Conservation (phyloP, 2,888 invertebrate genomes). For the Itoplectis maculator region DNA sequence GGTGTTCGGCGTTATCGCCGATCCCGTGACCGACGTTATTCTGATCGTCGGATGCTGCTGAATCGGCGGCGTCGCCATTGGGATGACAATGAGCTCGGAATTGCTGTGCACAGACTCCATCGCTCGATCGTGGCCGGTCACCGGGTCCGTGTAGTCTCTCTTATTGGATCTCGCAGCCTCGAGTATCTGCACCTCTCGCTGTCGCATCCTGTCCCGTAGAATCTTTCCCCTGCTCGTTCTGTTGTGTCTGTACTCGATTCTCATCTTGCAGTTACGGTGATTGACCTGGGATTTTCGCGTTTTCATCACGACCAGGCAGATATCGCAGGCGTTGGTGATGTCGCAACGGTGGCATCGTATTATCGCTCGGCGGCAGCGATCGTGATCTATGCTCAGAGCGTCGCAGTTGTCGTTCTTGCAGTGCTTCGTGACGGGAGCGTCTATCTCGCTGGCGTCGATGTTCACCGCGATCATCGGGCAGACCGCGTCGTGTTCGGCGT, state of each 20-base stretch:
- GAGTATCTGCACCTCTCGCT: constrained; percentile 79
- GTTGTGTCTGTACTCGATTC: constrained; percentile 78
- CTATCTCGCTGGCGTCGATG: constrained; percentile 78
- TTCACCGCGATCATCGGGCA: constrained; percentile 77
- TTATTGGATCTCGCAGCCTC: constrained; percentile 75
- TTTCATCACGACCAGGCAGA: constrained; percentile 77
- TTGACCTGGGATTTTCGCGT: constrained; percentile 75
- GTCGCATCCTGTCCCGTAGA: constrained; percentile 78
- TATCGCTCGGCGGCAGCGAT: constrained; percentile 78
- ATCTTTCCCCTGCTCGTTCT: constrained; percentile 75
- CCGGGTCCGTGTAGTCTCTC: constrained; percentile 77
- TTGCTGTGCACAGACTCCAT: constrained; percentile 79
- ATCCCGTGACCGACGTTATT: constrained; percentile 55
- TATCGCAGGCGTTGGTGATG: constrained; percentile 75
- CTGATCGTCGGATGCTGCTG: constrained; percentile 66
- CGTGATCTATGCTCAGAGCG: constrained; percentile 81
- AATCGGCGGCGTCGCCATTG: constrained; percentile 69
- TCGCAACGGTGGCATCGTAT: constrained; percentile 73
- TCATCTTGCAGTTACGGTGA: constrained; percentile 78
- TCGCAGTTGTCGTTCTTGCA: constrained; percentile 76
- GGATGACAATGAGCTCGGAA: constrained; percentile 80
- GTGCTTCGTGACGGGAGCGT: constrained; percentile 78
- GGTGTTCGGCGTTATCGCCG: constrained; percentile 3
- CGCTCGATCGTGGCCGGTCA: constrained; percentile 74
- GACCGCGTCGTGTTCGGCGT: constrained; percentile 74